Percentiles rank a stretch among this genome's conserved stretches.
Evolutionary conservation across 2,888 invertebrate genomes (phyloP).

Genomic region (Sisyra nigra): DNA sequence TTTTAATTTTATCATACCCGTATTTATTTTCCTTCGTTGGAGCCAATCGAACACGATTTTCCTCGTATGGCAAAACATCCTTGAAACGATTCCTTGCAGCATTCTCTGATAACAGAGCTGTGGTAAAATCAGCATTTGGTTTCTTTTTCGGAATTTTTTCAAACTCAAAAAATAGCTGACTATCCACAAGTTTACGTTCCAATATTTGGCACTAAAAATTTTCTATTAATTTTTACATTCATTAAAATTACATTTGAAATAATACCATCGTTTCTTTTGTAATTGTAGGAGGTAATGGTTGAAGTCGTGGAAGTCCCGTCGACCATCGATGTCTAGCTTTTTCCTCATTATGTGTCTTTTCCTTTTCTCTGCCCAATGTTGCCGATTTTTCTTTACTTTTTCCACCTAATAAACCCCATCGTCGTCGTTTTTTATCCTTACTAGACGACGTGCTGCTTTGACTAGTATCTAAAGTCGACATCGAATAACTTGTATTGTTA

Average conservation of each 20-base stretch:
- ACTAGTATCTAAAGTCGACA: slow-evolving; percentile 5
- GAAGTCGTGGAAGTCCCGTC: slow-evolving; percentile 49
- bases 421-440: slow-evolving; percentile 34
- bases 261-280: slow-evolving; percentile 56
- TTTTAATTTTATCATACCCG: slow-evolving; percentile 35
- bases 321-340: slow-evolving; percentile 49
- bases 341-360: slow-evolving; percentile 25
- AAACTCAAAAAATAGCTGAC: slow-evolving; percentile 67
- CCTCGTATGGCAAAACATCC: slow-evolving; percentile 79
- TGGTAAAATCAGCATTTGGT: slow-evolving; percentile 48
- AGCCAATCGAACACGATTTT: slow-evolving; percentile 69
- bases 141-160: slow-evolving; percentile 69
- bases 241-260: slow-evolving; percentile 1
- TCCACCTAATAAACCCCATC: slow-evolving; percentile 55
- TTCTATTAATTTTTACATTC: slow-evolving; percentile 4
- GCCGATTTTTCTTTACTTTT: slow-evolving; percentile 45
- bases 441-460: slow-evolving; percentile 9
- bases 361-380: slow-evolving; percentile 48
- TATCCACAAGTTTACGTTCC: slow-evolving; percentile 51
- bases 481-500: not conserved
- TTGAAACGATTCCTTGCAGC: slow-evolving; percentile 34
- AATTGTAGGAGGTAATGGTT: slow-evolving; percentile 57
- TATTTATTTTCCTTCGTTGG: slow-evolving; percentile 67
- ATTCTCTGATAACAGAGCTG: slow-evolving; percentile 59
- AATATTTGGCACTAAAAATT: slow-evolving; percentile 41